Base-by-base conservation (phyloP, 2,888 invertebrate species). In the Cephalotes varians region DNA sequence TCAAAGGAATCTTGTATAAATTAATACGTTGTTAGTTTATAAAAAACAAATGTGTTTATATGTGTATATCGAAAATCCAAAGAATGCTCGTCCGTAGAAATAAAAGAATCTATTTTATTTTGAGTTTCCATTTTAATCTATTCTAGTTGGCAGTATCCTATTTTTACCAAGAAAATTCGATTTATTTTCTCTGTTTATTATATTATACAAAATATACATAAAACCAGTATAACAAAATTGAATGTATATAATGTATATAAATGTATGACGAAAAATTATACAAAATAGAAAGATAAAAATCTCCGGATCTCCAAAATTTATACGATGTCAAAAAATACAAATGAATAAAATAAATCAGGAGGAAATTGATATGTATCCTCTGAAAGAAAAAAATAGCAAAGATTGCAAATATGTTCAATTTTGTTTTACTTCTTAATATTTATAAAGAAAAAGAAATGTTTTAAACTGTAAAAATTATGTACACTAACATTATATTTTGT, bases 41-140 rank as follows among this genome's bases (percentile, higher is more conserved):
- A 31, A 67, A 64, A 56, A 28, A 65, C 47, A 64, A 60, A 60
- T n/a, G 10, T 5, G 5, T 12, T 60, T 15, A 34, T 62, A 15
- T 21, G 5, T 0, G 1, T 58, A 10, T 25, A 37, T 15, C 25
- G 4, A 25, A 64, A 64, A 44, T 0, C 7, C 0, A 44, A 28
- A 18, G 28, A 62, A 62, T 44, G 0, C 0, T 64, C 18, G 9
- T 21, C 0, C 15, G 15, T 40, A 31, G 5, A 60, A 60, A 10
- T 37, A 44, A 0, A 1, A 64, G 7, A 64, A 44, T 44, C 21
- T 44, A 64, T 64, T 67, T 67, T 47, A 47, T 47, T 69, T 49
- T 21, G 21, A 9, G n/a, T 47, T 49, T 25, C 28, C 5, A 69
- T 49, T 69, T 67, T 69, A 69, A 69, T 51, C 28, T 9, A 47